Evolutionary conservation across 2,888 invertebrate species (phyloP).

Genomic region (Masnerella sp.): DNA sequence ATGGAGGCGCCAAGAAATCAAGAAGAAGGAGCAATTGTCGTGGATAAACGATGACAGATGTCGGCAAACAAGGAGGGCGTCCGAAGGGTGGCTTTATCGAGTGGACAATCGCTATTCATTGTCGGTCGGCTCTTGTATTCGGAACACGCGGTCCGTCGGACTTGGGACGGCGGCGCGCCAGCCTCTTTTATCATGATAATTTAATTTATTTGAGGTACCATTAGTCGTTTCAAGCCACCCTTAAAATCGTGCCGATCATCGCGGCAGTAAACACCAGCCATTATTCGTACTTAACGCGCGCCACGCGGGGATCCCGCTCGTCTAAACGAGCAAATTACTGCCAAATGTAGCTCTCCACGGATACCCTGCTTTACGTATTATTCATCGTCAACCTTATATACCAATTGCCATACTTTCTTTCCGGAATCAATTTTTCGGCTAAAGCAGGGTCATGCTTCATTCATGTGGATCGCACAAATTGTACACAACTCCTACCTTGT

Average conservation of each 20-base stretch:
- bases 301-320: conserved; percentile 63
- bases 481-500: no score
- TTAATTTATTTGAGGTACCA: conserved; percentile 75
- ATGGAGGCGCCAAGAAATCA: conserved; percentile 54
- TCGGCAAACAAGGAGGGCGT: conserved; percentile 75
- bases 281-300: conserved; percentile 72
- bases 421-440: no score
- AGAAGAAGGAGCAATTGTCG: conserved; percentile 55
- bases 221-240: conserved; percentile 73
- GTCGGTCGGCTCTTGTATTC: conserved; percentile 65
- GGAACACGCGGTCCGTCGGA: conserved; percentile 54
- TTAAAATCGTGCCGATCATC: conserved; percentile 73
- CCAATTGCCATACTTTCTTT: no score
- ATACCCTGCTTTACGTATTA: conserved; percentile 21
- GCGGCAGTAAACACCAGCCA: conserved; percentile 73
- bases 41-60: conserved; percentile 75
- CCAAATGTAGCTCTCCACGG: conserved; percentile 44
- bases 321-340: conserved; percentile 62
- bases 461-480: no score
- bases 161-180: conserved; percentile 43
- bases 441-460: no score
- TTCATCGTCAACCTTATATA: conserved; percentile 16
- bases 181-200: conserved; percentile 75
- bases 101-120: conserved; percentile 74
- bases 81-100: conserved; percentile 69